phyloP scores from a whole-genome alignment of 2,113 vertebrate species.

The Empidonax traillii region DNA sequence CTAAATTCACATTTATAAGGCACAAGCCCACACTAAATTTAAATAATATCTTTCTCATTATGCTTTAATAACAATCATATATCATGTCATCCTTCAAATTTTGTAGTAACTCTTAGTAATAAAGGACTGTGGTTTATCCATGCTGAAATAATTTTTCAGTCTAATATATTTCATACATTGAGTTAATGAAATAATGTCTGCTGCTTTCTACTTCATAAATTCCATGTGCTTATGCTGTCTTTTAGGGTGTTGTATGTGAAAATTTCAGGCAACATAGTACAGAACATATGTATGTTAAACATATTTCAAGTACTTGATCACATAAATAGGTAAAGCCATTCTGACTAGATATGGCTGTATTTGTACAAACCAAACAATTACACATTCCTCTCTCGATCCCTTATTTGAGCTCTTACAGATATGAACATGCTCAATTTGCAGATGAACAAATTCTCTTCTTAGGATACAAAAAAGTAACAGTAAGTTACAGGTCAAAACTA shows the following conservation, averaged over 20 bases:
- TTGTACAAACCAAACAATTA: not conserved
- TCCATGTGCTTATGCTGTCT: not conserved
- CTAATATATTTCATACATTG: not conserved
- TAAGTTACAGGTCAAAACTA: not conserved
- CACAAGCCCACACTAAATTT: not conserved
- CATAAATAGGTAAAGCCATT: not conserved
- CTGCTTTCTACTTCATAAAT: not conserved
- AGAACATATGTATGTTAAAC: not conserved
- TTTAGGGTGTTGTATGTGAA: not conserved
- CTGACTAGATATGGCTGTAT: not conserved
- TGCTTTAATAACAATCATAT: not conserved
- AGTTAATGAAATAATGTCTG: not conserved
- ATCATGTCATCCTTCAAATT: not conserved
- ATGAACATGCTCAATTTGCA: not conserved
- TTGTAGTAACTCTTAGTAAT: not conserved
- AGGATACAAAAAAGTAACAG: not conserved
- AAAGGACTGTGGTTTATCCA: not conserved
- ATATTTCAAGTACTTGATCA: not conserved
- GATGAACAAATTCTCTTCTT: not conserved
- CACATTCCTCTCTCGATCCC: not conserved
- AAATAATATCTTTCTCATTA: not conserved
- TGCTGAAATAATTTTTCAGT: not conserved
- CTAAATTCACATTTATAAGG: not conserved
- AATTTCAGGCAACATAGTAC: not conserved
- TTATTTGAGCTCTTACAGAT: not conserved